phyloP scores from a whole-genome alignment of 1,140 invertebrate species.

The Penaeus japonicus region DNA sequence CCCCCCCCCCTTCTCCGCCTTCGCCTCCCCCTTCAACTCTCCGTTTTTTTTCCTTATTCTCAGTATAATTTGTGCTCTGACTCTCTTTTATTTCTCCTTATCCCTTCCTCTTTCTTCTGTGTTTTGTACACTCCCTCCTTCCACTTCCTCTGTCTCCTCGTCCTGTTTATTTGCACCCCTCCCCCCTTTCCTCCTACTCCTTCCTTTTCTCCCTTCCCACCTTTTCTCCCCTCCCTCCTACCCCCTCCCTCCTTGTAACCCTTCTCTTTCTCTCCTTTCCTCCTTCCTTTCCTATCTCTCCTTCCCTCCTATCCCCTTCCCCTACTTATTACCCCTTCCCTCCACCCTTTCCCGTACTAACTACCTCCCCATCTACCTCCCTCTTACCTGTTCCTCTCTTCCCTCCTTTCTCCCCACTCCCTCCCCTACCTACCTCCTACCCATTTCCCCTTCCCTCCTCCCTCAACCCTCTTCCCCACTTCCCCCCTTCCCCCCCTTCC shows the following conservation, averaged over 20 bases:
- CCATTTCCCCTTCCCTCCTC: too few species aligned
- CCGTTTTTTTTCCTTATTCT: conserved; percentile 67
- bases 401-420: too few species aligned
- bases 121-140: too few species aligned
- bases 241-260: neutral
- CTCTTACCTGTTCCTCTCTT: neutral
- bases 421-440: too few species aligned
- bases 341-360: neutral
- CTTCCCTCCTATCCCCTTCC: neutral
- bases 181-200: neutral
- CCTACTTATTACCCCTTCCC: too few species aligned
- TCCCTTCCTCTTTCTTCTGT: too few species aligned
- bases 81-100: too few species aligned
- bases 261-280: neutral
- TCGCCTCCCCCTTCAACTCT: neutral
- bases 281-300: neutral
- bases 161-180: conserved; percentile 56
- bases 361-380: neutral
- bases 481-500: too few species aligned
- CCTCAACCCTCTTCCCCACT: too few species aligned
- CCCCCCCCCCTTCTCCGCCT: neutral
- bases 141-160: too few species aligned
- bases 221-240: neutral
- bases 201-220: neutral
- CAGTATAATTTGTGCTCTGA: too few species aligned